Percentiles rank a stretch among this genome's conserved stretches.
Conservation (phyloP, 2,888 invertebrate species). For the Ditylenchus weischeri region DNA sequence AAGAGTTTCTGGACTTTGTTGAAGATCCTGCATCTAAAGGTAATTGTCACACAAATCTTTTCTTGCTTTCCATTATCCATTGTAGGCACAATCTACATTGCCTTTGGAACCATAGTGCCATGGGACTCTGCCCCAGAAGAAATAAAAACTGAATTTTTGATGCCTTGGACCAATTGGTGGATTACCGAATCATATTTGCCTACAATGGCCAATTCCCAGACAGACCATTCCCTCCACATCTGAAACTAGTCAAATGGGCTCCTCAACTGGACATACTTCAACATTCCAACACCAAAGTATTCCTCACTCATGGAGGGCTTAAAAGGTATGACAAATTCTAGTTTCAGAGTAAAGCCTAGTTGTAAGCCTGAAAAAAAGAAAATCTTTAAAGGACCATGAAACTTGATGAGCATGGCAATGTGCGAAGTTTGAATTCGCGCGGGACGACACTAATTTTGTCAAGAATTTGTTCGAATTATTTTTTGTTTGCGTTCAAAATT, state of each 20-base stretch:
- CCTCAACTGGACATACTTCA: slow-evolving; percentile 30
- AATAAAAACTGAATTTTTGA: slow-evolving; percentile 21
- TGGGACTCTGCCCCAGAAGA: slow-evolving; percentile 34
- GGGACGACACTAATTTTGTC: too few relatives aligned
- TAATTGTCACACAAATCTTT: background rate
- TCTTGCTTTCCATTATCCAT: background rate
- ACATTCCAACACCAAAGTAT: slow-evolving; percentile 31
- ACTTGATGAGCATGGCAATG: too few relatives aligned
- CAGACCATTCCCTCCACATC: slow-evolving; percentile 16
- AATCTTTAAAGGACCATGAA: too few relatives aligned
- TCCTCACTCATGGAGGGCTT: slow-evolving; percentile 39
- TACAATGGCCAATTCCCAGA: slow-evolving; percentile 26
- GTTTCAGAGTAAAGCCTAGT: too few relatives aligned
- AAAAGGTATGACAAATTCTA: slow-evolving; percentile 29
- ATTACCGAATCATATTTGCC: slow-evolving; percentile 35
- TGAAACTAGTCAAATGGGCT: slow-evolving; percentile 32
- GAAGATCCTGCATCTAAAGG: slow-evolving; percentile 32
- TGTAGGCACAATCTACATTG: slow-evolving; percentile 17
- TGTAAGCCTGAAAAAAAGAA: too few relatives aligned
- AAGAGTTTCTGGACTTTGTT: slow-evolving; percentile 29
- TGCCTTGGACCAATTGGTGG: slow-evolving; percentile 22
- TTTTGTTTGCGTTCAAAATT: too few relatives aligned
- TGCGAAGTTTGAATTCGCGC: too few relatives aligned
- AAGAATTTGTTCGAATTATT: too few relatives aligned
- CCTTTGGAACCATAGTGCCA: slow-evolving; percentile 28